Evolutionary conservation across 2,888 invertebrate genomes (phyloP).

Genomic region (Apamea monoglypha): DNA sequence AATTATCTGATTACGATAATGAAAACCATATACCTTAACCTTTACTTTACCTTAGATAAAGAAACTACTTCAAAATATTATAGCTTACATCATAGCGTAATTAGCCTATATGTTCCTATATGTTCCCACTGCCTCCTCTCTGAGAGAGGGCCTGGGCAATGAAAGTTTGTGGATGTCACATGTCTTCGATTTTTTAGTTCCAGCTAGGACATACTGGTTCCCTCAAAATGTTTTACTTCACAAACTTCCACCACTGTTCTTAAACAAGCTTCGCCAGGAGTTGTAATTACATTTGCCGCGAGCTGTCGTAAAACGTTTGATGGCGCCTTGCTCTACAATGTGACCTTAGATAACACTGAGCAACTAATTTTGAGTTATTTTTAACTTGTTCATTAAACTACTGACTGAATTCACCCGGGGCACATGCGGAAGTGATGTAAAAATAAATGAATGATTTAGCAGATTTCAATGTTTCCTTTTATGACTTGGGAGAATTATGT

Average conservation of each 20-base stretch:
- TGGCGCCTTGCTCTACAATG: slow-evolving; percentile 15
- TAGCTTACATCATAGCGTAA: background rate
- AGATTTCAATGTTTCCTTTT: background rate
- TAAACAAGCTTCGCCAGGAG: background rate
- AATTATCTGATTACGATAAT: background rate
- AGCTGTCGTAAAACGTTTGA: slow-evolving; percentile 36
- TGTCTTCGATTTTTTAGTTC: background rate
- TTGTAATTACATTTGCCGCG: slow-evolving; percentile 19
- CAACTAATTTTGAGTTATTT: slow-evolving; percentile 27
- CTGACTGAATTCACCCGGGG: background rate
- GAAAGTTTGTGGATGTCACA: background rate
- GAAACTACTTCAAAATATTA: background rate
- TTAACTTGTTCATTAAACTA: slow-evolving; percentile 4
- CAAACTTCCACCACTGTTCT: slow-evolving; percentile 6
- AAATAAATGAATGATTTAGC: background rate
- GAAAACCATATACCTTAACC: background rate
- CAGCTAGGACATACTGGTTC: background rate
- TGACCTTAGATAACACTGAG: slow-evolving; percentile 18
- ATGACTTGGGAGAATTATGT: background rate
- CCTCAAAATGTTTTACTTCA: background rate
- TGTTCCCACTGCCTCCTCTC: background rate
- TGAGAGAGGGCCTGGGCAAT: background rate
- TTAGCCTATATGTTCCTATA: background rate
- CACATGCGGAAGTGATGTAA: slow-evolving; percentile 4
- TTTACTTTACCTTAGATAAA: background rate